Evolutionary conservation across 2,113 vertebrate species (phyloP), one percentile per base, ranked within the genome.

Genomic region (Sebastes fasciatus): DNA sequence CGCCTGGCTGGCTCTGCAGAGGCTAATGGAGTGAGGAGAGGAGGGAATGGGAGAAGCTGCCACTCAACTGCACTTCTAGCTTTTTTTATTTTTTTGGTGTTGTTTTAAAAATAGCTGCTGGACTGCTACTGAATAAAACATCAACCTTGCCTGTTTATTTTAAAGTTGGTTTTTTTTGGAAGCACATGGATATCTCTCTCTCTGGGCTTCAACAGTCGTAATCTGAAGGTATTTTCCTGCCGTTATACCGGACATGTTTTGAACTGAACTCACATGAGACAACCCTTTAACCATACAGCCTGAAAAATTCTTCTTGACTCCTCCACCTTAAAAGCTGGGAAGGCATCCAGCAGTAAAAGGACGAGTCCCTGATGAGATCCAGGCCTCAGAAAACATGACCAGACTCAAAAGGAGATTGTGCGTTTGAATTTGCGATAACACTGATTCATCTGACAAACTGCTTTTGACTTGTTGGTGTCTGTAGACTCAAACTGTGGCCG

Each of bases 91-190:
- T 51, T 63, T 16, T 26, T 45, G 23, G n/a, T 46, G 51, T 64
- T 57, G 26, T 82, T 83, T 83, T 87, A 77, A 89, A 90, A 92
- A 91, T 91, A 92, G 87, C 80, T 66, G 55, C 58, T 0, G 8
- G 74, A 74, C 74, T 4, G n/a, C 78, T 79, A 1, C 72, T 92
- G 84, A 92, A 93, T 92, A 86, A 90, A 93, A 91, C 61, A 92
- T 88, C 67, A 70, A 63, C 11, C 1, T 0, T 57, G 69, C 16
- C 13, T 76, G 71, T 89, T 85, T 72, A 61, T 74, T 79, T 79
- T 57, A 65, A 82, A 43, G 58, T 76, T 77, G 34, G 3, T 34
- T 34, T 34, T 34, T 34, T 34, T 34, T 34, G 34, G 43, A 82
- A 77, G 64, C 60, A 43, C 51, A 51, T 45, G 46, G 48, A 63